A percentile compares a stretch with the other conserved stretches of the same genome.
Conservation (phyloP, 2,888 invertebrate species). For the Allophyes oxyacanthae region DNA sequence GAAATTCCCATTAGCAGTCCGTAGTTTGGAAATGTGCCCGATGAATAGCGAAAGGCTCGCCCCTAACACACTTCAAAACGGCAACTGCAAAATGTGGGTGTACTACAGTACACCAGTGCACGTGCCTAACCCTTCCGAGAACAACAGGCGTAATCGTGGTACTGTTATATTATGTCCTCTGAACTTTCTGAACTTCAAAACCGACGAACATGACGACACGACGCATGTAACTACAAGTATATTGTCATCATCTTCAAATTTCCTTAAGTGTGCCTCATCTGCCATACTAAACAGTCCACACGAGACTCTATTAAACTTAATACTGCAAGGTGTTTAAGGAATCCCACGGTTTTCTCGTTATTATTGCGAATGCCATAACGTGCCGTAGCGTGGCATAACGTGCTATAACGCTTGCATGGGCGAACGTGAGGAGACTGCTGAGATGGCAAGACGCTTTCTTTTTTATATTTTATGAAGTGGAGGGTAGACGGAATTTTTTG, state of each 20-base stretch:
- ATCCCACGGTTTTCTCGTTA: slow-evolving; percentile 22
- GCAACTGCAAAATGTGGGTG: too few species aligned
- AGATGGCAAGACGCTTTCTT: slow-evolving; percentile 1
- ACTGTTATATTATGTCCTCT: too few species aligned
- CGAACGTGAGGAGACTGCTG: slow-evolving; percentile 21
- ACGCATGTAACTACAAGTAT: too few species aligned
- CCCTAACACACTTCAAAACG: too few species aligned
- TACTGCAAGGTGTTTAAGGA: slow-evolving; percentile 14
- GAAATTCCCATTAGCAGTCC: too few species aligned
- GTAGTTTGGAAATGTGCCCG: too few species aligned
- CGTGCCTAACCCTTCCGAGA: too few species aligned
- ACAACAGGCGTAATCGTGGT: too few species aligned
- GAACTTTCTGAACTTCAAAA: too few species aligned
- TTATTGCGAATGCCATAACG: slow-evolving; percentile 31
- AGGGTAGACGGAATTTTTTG: not conserved
- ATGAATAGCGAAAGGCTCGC: too few species aligned
- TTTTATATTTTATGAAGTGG: slow-evolving; percentile 17
- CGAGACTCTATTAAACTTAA: slow-evolving; percentile 12
- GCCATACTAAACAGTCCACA: slow-evolving; percentile 11
- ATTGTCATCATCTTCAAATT: not conserved
- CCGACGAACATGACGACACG: too few species aligned
- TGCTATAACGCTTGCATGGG: slow-evolving; percentile 6
- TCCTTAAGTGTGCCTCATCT: not conserved
- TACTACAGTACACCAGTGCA: too few species aligned
- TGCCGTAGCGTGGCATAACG: not conserved